Base-by-base conservation (phyloP, 2,888 invertebrate species). In the Agriopis aurantiaria region DNA sequence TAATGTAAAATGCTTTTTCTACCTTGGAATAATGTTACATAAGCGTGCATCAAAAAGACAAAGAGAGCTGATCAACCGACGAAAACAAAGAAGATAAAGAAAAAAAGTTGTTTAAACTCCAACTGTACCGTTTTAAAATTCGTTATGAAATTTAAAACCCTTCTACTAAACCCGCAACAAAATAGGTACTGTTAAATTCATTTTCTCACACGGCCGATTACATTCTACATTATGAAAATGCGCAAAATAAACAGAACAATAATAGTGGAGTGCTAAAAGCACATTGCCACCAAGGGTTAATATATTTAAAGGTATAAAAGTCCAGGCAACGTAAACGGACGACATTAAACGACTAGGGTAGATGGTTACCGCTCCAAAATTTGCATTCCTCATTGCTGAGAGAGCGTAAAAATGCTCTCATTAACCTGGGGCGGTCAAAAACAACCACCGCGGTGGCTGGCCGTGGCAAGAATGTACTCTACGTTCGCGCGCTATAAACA, bases 331-430 rank as follows among this genome's bases (percentile, higher is more conserved):
- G 80, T 86, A 85, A 89, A 87, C 84, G 87, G 85, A 80, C 83
- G 82, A 84, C 84, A 90, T 92, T 92, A 91, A 91, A 91, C 90
- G 88, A 89, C 83, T 82, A 85, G 81, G 83, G 88, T 90, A 88
- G 86, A 83, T 84, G 85, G 87, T 89, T 89, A 89, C 88, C 88
- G 85, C 88, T 89, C 84, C 88, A 83, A 85, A 92, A 94, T 93
- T 94, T 93, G 93, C 93, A 94, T 94, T 93, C 93, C 92, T 93
- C 91, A 92, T 92, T 92, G 93, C 72, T 71, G 88, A 86, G 87
- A 88, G 89, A 84, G 91, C 92, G 90, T 92, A 93, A 93, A 93
- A 93, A 92, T 91, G 85, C 89, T 86, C 93, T 93, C 92, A 93
- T 93, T 94, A 92, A 92, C 92, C 91, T 91, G 90, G 85, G 88